A percentile compares a stretch with the other conserved stretches of the same genome.
These are phyloP conservation scores for Corythoichthys haematopterus DNA, from an alignment of 2,113 vertebrate genomes.

Conservation along the genomic window DNA sequence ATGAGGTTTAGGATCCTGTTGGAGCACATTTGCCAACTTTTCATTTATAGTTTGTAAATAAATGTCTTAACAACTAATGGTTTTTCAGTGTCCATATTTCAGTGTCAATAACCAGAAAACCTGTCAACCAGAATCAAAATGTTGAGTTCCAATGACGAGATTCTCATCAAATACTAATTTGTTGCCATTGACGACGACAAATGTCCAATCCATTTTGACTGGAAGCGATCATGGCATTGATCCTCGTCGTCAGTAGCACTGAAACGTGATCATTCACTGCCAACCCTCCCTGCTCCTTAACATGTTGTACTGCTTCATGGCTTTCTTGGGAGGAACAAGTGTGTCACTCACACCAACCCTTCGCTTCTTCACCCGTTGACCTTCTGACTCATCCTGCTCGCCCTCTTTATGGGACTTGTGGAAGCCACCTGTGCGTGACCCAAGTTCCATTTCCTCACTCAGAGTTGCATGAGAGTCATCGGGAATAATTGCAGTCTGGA, in stretches of 20 bases:
- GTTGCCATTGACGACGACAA: too few relatives aligned
- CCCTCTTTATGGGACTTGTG: neutral
- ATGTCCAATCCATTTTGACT: too few relatives aligned
- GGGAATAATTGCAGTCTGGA: slow-evolving; percentile 52
- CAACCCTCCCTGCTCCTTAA: slow-evolving; percentile 46
- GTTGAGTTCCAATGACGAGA: too few relatives aligned
- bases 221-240: too few relatives aligned
- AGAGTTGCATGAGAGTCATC: slow-evolving; percentile 5
- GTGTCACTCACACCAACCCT: slow-evolving; percentile 72
- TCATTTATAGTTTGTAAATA: slow-evolving; percentile 58
- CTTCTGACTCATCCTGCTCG: slow-evolving; percentile 35
- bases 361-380: slow-evolving; percentile 60
- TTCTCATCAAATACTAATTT: too few relatives aligned
- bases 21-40: slow-evolving; percentile 35
- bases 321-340: slow-evolving; percentile 74
- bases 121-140: too few relatives aligned
- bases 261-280: too few relatives aligned
- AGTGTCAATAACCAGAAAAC: too few relatives aligned
- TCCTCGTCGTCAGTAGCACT: too few relatives aligned
- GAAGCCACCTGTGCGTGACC: neutral
- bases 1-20: slow-evolving; percentile 27
- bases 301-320: slow-evolving; percentile 66
- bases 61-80: slow-evolving; percentile 54
- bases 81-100: neutral
- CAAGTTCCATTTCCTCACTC: slow-evolving; percentile 6